Evolutionary conservation across 2,888 invertebrate species (phyloP), one percentile per base, ranked within the genome.

Genomic region (Cyrtodaria siliqua): DNA sequence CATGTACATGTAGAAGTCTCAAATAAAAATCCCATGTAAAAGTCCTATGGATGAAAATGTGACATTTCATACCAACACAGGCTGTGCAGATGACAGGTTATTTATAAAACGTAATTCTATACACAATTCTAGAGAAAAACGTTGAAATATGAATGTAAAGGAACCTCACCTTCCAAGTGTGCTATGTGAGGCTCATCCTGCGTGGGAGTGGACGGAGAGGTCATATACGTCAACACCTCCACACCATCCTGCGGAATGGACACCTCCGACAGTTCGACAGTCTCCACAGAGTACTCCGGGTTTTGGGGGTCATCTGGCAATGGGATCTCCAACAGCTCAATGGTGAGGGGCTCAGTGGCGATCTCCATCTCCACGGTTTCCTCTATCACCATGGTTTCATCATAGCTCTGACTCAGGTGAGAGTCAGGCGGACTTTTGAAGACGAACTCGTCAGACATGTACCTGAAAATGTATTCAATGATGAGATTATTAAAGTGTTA

Each of bases 391-490:
- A 78, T 71, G n/a, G 70, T 74, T 23, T 75, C 78, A 38, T 78
- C 77, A 24, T 81, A 81, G 38, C 73, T 75, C 59, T 81, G 71
- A 33, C 66, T 59, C 4, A 75, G 72, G 24, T 70, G 55, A 18
- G 70, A 56, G 23, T 44, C 68, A 4, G 77, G 53, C 26, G 70
- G 59, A 27, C 67, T 71, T 52, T 79, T 90, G 73, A 92, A 93
- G 23, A 92, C 91, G 79, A 92, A 93, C 68, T 93, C 93, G 60
- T 91, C 92, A 0, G 93, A 93, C 29, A 90, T 84, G 76, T 93
- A 93, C 56, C 85, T 85, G 64, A 18, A 67, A n/a, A n/a, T n/a
- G n/a, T n/a, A n/a, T n/a, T n/a, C n/a, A n/a, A n/a, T n/a, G n/a
- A n/a, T n/a, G n/a, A n/a, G n/a, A n/a, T n/a, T n/a, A n/a, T n/a